These are phyloP conservation scores for Lacanobia oleracea DNA, from an alignment of 2,888 invertebrate species.

Conservation along the genomic window DNA sequence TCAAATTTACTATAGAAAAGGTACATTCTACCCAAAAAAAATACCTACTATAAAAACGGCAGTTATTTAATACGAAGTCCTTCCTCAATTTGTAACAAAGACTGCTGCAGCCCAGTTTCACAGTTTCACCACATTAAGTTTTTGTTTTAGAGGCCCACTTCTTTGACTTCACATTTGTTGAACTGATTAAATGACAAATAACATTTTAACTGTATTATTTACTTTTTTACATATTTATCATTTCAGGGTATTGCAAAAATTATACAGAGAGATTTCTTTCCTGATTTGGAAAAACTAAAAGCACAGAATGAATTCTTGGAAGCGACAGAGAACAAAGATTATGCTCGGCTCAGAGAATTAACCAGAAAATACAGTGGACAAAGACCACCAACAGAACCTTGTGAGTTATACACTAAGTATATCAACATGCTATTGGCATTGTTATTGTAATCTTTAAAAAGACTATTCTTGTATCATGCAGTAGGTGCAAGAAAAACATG, in stretches of 20 bases:
- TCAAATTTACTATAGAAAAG: too few relatives aligned
- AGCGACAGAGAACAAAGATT: conserved; percentile 97
- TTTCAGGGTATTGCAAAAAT: conserved; percentile 96
- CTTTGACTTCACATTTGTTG: too few relatives aligned
- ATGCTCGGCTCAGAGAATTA: conserved; percentile 95
- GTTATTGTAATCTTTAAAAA: too few relatives aligned
- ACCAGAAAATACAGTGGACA: conserved; percentile 96
- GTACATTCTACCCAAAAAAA: too few relatives aligned
- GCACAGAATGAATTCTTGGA: conserved; percentile 98
- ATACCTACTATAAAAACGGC: too few relatives aligned
- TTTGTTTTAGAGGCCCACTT: too few relatives aligned
- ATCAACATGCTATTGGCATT: not conserved
- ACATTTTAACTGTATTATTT: not conserved
- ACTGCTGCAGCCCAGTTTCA: too few relatives aligned
- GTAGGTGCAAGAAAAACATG: too few relatives aligned
- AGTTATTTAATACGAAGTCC: too few relatives aligned
- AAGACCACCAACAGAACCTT: conserved; percentile 91
- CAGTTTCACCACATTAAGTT: too few relatives aligned
- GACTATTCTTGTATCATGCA: not conserved
- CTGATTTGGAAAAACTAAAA: conserved; percentile 97
- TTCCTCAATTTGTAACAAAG: too few relatives aligned
- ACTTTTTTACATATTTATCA: too few relatives aligned
- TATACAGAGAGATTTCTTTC: conserved; percentile 99
- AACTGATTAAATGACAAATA: not conserved
- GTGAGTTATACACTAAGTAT: conserved; percentile 79